phyloP scores from a whole-genome alignment of 1,140 invertebrate genomes.

The Thalassaphorura encarpata region DNA sequence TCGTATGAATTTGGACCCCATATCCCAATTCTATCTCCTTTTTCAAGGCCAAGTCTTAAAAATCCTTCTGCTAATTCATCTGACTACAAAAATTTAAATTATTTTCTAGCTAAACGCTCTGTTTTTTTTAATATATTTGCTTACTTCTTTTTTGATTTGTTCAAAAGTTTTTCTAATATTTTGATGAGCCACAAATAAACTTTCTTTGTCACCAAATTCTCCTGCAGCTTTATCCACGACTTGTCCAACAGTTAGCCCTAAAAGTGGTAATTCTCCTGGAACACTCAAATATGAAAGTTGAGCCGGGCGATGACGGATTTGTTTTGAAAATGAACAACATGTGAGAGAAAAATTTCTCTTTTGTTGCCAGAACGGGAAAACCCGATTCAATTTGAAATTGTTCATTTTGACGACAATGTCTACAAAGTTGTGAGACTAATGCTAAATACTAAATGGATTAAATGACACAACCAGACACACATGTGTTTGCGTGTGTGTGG shows the following conservation, averaged over 20 bases:
- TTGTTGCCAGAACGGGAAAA: too few relatives aligned
- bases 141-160: conserved; percentile 51
- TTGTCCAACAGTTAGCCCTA: conserved; percentile 51
- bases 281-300: conserved; percentile 38
- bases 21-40: conserved; percentile 73
- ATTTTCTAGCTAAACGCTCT: background rate
- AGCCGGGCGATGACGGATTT: background rate
- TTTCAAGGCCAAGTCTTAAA: conserved; percentile 58
- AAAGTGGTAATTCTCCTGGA: conserved; percentile 46
- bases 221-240: conserved; percentile 47
- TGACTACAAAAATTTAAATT: conserved; percentile 40
- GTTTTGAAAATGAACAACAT: too few relatives aligned
- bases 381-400: too few relatives aligned
- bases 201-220: conserved; percentile 47
- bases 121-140: background rate
- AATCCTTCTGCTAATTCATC: conserved; percentile 73
- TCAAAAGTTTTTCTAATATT: conserved; percentile 50
- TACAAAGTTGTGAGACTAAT: too few relatives aligned
- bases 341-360: too few relatives aligned
- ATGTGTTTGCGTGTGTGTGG: too few relatives aligned
- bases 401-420: too few relatives aligned
- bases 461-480: too few relatives aligned
- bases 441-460: too few relatives aligned
- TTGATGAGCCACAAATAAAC: conserved; percentile 47
- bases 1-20: conserved; percentile 77